Conservation (phyloP, 1,140 invertebrate genomes). For the Agraylea sexmaculata region DNA sequence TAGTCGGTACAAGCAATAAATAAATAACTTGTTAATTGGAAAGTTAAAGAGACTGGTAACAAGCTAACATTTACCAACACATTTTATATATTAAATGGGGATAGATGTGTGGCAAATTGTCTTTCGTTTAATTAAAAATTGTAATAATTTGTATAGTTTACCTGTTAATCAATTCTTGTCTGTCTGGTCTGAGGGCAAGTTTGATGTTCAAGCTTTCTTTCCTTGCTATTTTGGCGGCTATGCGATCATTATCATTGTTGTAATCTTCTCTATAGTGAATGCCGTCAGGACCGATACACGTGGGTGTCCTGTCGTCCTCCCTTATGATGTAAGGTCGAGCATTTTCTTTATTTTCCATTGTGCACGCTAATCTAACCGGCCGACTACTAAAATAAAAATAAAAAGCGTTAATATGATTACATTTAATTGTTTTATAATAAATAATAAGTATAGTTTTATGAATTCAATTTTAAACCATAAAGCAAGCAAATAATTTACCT, state of each 20-base stretch:
- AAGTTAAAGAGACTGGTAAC: too few relatives aligned
- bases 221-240: slow-evolving; percentile 84
- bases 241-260: slow-evolving; percentile 40
- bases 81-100: too few relatives aligned
- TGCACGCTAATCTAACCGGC: slow-evolving; percentile 64
- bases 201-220: slow-evolving; percentile 95
- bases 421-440: slow-evolving; percentile 1
- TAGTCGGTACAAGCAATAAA: too few relatives aligned
- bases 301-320: slow-evolving; percentile 48
- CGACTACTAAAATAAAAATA: slow-evolving; percentile 45
- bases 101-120: too few relatives aligned
- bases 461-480: slow-evolving; percentile 1
- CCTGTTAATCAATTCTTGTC: slow-evolving; percentile 87
- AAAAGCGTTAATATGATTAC: neutral
- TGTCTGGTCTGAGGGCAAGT: slow-evolving; percentile 78
- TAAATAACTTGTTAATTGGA: too few relatives aligned
- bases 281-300: slow-evolving; percentile 56
- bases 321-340: slow-evolving; percentile 61
- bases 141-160: too few relatives aligned
- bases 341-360: slow-evolving; percentile 76
- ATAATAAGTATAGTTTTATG: neutral
- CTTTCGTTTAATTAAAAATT: too few relatives aligned
- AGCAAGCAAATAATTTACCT: slow-evolving; percentile 4
- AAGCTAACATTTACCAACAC: too few relatives aligned
- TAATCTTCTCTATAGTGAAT: slow-evolving; percentile 66